phyloP scores from a whole-genome alignment of 1,140 invertebrate genomes.

The Drosophila dunni region DNA sequence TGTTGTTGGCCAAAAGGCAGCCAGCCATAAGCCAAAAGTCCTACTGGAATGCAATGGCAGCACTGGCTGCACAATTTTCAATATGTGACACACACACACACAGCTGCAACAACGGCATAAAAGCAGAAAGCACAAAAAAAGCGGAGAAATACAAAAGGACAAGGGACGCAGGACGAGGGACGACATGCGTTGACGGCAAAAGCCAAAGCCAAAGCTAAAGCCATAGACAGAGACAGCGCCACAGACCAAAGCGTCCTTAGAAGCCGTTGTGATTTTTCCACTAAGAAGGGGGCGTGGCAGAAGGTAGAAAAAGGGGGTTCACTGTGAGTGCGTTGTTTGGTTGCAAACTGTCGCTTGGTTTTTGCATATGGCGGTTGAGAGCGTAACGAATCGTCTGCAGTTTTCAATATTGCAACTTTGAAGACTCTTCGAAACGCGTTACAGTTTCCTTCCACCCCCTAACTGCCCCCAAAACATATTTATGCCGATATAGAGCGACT shows the following conservation, averaged over 20 bases:
- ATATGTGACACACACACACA: conserved; percentile 69
- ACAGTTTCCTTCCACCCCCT: background rate
- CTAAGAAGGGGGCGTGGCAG: background rate
- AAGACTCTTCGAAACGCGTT: conserved; percentile 39
- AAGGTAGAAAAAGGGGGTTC: background rate
- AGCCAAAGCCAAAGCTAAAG: conserved; percentile 57
- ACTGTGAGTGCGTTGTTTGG: conserved; percentile 12
- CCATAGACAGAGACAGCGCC: conserved; percentile 52
- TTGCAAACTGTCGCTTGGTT: conserved; percentile 11
- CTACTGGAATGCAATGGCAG: conserved; percentile 59
- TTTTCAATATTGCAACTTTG: conserved; percentile 79
- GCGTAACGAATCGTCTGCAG: conserved; percentile 41
- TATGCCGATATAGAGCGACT: too few species aligned
- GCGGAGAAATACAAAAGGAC: background rate
- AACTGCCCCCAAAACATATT: background rate
- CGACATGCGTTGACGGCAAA: conserved; percentile 66
- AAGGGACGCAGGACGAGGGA: conserved; percentile 42
- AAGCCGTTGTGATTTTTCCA: conserved; percentile 10
- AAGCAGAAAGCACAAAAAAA: conserved; percentile 10
- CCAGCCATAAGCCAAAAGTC: conserved; percentile 71
- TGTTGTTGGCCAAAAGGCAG: conserved; percentile 46
- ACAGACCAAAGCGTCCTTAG: conserved; percentile 16
- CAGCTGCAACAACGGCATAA: conserved; percentile 13
- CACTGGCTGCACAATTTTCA: conserved; percentile 61
- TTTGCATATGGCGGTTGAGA: conserved; percentile 34